A percentile compares a stretch with the other conserved stretches of the same genome.
Conservation (phyloP, 2,113 vertebrate genomes). For the Ranitomeya imitator region DNA sequence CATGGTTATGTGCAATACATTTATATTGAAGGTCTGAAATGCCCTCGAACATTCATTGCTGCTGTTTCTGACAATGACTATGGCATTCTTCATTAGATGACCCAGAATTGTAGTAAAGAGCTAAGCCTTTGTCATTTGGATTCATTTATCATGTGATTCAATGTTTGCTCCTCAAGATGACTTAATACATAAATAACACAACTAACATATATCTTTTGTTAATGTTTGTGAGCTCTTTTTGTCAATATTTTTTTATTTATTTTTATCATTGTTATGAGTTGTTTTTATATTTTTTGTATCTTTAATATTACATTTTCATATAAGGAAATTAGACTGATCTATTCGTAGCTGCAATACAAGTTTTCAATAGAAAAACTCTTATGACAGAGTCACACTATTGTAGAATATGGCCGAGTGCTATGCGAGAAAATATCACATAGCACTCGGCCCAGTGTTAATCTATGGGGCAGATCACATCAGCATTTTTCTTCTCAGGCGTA, state of each 20-base stretch:
- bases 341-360: not conserved
- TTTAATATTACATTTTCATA: not conserved
- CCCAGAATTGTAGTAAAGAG: conserved; percentile 46
- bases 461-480: too few relatives aligned
- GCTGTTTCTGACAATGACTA: conserved; percentile 43
- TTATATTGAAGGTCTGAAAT: conserved; percentile 46
- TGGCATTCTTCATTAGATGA: conserved; percentile 47
- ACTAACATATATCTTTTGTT: not conserved
- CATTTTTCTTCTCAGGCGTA: too few relatives aligned
- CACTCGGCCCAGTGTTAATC: too few relatives aligned
- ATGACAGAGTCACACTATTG: too few relatives aligned
- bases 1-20: conserved; percentile 54
- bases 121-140: conserved; percentile 39
- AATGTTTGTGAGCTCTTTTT: not conserved
- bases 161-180: not conserved
- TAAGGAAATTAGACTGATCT: not conserved
- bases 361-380: not conserved
- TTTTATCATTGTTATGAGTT: not conserved
- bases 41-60: conserved; percentile 46
- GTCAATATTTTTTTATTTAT: not conserved
- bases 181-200: not conserved
- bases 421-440: too few relatives aligned
- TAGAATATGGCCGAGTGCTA: too few relatives aligned
- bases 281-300: not conserved
- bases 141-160: not conserved